Conservation (phyloP, 2,888 invertebrate genomes). For the Ametastegia equiseti region DNA sequence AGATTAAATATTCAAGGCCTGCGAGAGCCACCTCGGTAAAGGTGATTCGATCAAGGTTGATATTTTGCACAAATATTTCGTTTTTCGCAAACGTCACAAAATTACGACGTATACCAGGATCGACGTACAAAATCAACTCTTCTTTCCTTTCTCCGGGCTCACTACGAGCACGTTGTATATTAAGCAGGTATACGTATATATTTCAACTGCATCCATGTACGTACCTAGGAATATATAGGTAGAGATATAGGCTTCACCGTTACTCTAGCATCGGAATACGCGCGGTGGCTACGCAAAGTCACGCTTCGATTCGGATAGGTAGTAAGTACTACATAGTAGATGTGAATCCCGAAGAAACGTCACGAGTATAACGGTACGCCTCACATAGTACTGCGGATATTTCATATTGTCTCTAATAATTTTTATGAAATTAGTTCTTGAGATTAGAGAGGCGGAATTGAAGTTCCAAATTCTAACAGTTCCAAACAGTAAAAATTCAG, state of each 20-base stretch:
- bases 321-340: neutral
- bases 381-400: neutral
- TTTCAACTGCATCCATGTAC: neutral
- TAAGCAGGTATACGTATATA: neutral
- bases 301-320: conserved; percentile 15
- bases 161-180: neutral
- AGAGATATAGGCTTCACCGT: neutral
- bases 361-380: neutral
- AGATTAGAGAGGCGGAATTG: too few relatives aligned
- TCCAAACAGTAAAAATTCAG: too few relatives aligned
- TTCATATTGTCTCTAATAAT: neutral
- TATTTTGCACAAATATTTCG: neutral
- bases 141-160: neutral
- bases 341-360: neutral
- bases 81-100: neutral
- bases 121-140: neutral
- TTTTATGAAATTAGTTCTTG: too few relatives aligned
- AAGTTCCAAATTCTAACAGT: too few relatives aligned
- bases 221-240: neutral
- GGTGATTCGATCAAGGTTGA: neutral
- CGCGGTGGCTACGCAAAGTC: conserved; percentile 23
- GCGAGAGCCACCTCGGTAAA: neutral
- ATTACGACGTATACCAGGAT: neutral
- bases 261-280: neutral
- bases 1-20: neutral